These are phyloP conservation scores for Drosophila longiperda DNA, from an alignment of 2,888 invertebrate species.

Conservation along the genomic window DNA sequence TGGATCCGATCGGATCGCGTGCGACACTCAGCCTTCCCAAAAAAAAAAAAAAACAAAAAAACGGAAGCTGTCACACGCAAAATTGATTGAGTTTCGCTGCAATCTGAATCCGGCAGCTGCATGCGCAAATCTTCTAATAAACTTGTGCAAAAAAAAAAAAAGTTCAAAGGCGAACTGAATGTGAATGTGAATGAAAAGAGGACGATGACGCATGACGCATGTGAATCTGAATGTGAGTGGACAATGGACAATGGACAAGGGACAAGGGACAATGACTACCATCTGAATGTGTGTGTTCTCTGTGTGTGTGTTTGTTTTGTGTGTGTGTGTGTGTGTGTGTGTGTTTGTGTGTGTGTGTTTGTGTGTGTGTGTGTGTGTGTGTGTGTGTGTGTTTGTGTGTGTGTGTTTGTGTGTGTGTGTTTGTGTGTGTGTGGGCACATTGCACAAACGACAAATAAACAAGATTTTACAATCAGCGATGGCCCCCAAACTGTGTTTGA, in stretches of 20 bases:
- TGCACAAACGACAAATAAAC: conserved; percentile 60
- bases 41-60: conserved; percentile 12
- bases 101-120: conserved; percentile 42
- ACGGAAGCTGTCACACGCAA: conserved; percentile 46
- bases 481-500: conserved; percentile 69
- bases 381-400: conserved; percentile 26
- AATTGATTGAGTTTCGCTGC: conserved; percentile 51
- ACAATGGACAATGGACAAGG: conserved; percentile 52
- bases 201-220: not conserved
- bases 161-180: conserved; percentile 26
- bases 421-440: conserved; percentile 35
- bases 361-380: conserved; percentile 24
- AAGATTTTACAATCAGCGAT: conserved; percentile 75
- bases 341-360: conserved; percentile 30
- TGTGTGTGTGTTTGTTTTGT: conserved; percentile 28
- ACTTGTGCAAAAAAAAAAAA: conserved; percentile 26
- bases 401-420: conserved; percentile 22
- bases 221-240: conserved; percentile 29
- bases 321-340: conserved; percentile 23
- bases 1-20: conserved; percentile 43
- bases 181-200: conserved; percentile 10
- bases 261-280: conserved; percentile 54
- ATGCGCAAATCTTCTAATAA: conserved; percentile 28
- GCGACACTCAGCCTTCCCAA: conserved; percentile 22
- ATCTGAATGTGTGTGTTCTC: conserved; percentile 11